Evolutionary conservation across 92 coral and sea anemone genomes (phyloP).

Genomic region (Muricea muricata): DNA sequence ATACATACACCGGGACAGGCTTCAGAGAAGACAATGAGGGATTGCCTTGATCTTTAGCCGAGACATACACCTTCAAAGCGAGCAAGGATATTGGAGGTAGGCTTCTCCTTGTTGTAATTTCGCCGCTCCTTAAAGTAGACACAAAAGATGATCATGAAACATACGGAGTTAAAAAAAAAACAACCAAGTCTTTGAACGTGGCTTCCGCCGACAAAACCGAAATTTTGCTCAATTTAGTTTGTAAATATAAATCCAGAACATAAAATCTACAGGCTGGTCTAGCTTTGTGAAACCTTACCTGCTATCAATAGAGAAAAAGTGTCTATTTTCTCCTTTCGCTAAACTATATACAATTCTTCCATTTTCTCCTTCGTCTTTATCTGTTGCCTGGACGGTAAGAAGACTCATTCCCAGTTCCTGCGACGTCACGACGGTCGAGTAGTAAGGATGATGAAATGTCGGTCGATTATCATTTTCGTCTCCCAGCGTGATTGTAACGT

Average conservation of each 20-base stretch:
- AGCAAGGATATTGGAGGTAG: conserved; percentile 21
- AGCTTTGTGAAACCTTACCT: background rate
- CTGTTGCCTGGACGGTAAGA: conserved; percentile 9
- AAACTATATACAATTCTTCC: conserved; percentile 12
- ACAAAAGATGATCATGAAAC: background rate
- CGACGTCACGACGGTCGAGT: conserved; percentile 11
- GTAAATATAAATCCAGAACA: no score
- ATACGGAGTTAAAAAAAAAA: no score
- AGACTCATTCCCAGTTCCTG: background rate
- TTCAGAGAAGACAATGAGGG: background rate
- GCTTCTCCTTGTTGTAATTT: background rate
- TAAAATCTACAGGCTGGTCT: no score
- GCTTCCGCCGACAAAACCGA: no score
- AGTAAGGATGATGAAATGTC: conserved; percentile 1
- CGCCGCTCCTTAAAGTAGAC: conserved; percentile 7
- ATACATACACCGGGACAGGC: conserved; percentile 13
- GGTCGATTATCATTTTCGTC: conserved; percentile 39
- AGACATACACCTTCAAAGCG: conserved; percentile 6
- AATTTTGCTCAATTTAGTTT: no score
- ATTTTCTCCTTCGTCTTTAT: conserved; percentile 23
- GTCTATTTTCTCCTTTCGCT: background rate
- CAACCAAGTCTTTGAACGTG: no score
- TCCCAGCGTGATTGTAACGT: conserved; percentile 9
- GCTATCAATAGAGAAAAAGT: conserved; percentile 12
- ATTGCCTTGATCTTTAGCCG: conserved; percentile 22